Percentiles rank a stretch among this genome's conserved stretches.
Conservation (phyloP, 1,140 invertebrate species). For the Stegodyphus dumicola region DNA sequence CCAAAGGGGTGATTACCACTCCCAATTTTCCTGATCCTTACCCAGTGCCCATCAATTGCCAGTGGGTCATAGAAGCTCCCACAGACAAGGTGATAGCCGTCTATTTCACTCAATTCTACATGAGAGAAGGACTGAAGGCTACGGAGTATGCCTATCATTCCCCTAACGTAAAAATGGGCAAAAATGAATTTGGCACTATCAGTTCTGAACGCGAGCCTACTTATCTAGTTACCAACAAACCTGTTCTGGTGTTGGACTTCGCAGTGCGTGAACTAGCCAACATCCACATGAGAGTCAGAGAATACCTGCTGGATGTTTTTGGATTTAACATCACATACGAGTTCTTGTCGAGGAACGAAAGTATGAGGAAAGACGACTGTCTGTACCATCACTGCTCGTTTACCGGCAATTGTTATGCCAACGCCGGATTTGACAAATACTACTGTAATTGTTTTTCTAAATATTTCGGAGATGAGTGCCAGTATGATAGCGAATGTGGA, state of each 20-base stretch:
- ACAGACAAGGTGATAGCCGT: slow-evolving; percentile 77
- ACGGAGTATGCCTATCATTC: slow-evolving; percentile 78
- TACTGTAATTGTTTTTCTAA: slow-evolving; percentile 68
- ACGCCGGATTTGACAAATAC: slow-evolving; percentile 74
- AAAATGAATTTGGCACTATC: slow-evolving; percentile 64
- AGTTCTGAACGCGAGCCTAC: slow-evolving; percentile 67
- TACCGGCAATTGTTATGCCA: slow-evolving; percentile 83
- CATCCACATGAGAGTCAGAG: slow-evolving; percentile 83
- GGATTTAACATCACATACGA: slow-evolving; percentile 95
- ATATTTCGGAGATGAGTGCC: slow-evolving; percentile 68
- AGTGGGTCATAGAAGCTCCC: slow-evolving; percentile 84
- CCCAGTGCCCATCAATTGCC: slow-evolving; percentile 82
- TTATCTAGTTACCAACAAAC: slow-evolving; percentile 74
- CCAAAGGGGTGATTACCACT: slow-evolving; percentile 75
- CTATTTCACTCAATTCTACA: slow-evolving; percentile 89
- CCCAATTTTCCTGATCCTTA: slow-evolving; percentile 85
- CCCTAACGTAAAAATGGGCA: slow-evolving; percentile 63
- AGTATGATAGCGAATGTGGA: slow-evolving; percentile 69
- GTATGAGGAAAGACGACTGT: slow-evolving; percentile 47
- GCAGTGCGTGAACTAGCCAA: slow-evolving; percentile 79
- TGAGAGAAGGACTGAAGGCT: slow-evolving; percentile 81
- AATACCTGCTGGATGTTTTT: slow-evolving; percentile 84
- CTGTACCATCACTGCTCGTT: slow-evolving; percentile 82
- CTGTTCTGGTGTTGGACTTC: slow-evolving; percentile 83
- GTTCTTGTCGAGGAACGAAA: slow-evolving; percentile 71